Percentiles rank a stretch among this genome's conserved stretches.
These are phyloP conservation scores for Luidia sarsii DNA, from an alignment of 53 echinoderm and acorn worm genomes.

Conservation along the genomic window DNA sequence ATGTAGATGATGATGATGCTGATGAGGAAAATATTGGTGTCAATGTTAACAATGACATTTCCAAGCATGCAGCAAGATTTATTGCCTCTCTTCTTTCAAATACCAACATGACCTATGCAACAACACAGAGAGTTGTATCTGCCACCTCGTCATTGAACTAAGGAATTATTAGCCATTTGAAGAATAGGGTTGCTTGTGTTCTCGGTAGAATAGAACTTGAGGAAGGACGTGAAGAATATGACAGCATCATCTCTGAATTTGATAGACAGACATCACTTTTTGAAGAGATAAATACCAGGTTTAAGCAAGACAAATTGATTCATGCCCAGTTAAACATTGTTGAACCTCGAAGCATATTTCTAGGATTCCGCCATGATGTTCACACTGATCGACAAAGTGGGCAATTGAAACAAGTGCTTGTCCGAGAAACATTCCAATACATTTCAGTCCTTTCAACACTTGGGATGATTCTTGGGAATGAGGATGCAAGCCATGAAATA, in stretches of 20 bases:
- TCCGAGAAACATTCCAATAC: background rate
- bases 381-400: background rate
- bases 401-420: background rate
- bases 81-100: too few species aligned
- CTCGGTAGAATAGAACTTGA: background rate
- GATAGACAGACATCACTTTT: background rate
- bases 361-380: background rate
- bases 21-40: too few species aligned
- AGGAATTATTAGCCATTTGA: background rate
- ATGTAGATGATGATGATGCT: too few species aligned
- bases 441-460: background rate
- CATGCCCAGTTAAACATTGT: background rate
- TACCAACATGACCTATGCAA: too few species aligned
- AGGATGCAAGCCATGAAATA: background rate
- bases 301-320: background rate
- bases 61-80: too few species aligned
- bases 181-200: background rate
- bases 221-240: background rate
- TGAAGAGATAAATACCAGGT: background rate
- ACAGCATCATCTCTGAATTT: background rate
- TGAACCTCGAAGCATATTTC: background rate
- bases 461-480: background rate
- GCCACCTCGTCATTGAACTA: background rate
- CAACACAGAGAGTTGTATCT: background rate
- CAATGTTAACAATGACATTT: too few species aligned